Conservation (phyloP, 2,113 vertebrate genomes). For the Himantopus leucocephalus region DNA sequence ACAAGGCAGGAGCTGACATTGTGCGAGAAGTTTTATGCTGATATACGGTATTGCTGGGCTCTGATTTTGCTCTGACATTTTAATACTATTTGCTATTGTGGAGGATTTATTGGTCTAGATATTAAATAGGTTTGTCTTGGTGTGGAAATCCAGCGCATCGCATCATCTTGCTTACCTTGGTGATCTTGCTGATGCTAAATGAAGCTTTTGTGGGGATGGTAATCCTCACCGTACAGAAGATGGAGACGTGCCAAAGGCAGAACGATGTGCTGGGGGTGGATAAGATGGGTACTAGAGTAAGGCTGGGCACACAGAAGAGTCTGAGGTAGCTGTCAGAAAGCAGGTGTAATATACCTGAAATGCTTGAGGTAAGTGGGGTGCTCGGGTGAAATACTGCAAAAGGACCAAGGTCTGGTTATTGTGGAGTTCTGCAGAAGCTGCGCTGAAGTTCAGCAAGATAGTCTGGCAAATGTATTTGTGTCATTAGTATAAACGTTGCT, state of each 20-base stretch:
- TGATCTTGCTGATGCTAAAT: neutral
- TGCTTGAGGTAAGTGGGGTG: neutral
- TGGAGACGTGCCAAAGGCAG: neutral
- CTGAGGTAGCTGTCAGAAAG: neutral
- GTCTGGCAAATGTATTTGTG: neutral
- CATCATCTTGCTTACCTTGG: neutral
- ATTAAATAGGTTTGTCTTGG: neutral
- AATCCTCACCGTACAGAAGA: neutral
- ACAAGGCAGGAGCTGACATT: neutral
- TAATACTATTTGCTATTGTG: neutral
- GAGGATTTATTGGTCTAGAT: neutral
- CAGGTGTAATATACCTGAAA: neutral
- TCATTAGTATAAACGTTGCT: fast-evolving
- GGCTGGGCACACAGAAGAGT: neutral
- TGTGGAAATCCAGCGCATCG: neutral
- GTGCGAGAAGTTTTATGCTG: neutral
- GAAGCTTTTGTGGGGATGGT: neutral
- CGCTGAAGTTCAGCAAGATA: neutral
- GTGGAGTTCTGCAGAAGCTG: neutral
- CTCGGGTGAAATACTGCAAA: neutral
- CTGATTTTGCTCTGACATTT: neutral
- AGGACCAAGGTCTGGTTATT: neutral
- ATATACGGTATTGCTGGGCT: neutral
- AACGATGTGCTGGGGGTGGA: neutral
- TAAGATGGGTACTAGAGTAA: neutral